phyloP scores from a whole-genome alignment of 37 sponge, comb jelly and placozoan species.

The Oscarella lobularis region DNA sequence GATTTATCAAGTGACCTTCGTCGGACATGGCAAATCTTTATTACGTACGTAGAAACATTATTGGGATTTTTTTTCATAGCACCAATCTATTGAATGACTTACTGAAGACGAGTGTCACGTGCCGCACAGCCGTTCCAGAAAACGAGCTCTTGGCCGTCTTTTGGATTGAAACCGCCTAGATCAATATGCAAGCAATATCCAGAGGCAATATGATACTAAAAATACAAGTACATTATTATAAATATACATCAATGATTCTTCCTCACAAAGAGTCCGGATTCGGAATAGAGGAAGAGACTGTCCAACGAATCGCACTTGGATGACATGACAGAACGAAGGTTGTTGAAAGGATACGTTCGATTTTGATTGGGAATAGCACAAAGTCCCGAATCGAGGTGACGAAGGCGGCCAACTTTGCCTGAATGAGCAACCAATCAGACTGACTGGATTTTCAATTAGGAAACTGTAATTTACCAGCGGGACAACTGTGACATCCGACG shows the following conservation, averaged over 20 bases:
- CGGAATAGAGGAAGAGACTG: background rate
- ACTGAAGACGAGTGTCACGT: background rate
- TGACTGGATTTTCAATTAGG: background rate
- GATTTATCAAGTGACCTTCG: background rate
- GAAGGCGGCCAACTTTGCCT: background rate
- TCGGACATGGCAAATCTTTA: background rate
- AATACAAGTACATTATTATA: background rate
- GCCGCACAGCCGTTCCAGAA: background rate
- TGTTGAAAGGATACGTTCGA: background rate
- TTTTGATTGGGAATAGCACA: background rate
- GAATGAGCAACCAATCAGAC: background rate
- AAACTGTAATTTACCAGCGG: background rate
- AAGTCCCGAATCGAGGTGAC: background rate
- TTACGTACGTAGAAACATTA: background rate
- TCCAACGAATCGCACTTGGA: background rate
- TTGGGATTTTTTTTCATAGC: no score
- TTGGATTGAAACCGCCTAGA: background rate
- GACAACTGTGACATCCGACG: background rate
- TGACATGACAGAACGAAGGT: background rate
- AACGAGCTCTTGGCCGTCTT: background rate
- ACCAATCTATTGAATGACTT: background rate
- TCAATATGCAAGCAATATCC: background rate
- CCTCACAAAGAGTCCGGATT: background rate
- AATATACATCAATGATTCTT: no score
- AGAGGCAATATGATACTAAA: constrained; percentile 1